Base-by-base conservation (phyloP, 2,113 vertebrate genomes). In the Piaya cayana region DNA sequence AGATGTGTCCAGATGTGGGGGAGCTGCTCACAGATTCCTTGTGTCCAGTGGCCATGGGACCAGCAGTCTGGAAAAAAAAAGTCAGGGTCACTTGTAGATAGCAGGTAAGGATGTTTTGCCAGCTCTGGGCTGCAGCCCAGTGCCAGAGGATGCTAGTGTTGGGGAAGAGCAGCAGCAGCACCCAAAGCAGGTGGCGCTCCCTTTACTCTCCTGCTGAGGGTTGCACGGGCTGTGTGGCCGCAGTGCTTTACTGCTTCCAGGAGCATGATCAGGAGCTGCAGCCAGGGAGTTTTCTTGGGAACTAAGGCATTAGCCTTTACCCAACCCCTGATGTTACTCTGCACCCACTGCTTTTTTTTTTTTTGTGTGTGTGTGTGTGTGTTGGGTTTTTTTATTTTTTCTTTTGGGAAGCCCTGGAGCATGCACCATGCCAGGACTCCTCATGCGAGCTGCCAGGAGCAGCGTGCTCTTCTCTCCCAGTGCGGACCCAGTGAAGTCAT, bases 31-130 rank as follows among this genome's bases (percentile, higher is more conserved):
- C 34, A 49, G 59, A n/a, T 5, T 39, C 14, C 12, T 59, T 69
- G 0, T n/a, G 18, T 59, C 39, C 49, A 6, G n/a, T 0, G 2
- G 27, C 63, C 0, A 0, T 4, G 10, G 50, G 64, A 81, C 19
- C 67, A 64, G 39, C 68, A 89, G 32, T 23, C 15, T 50, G 67
- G 6, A 49, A 5, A 17, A 43, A 39, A 39, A 62, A 63, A 8
- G 13, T 9, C 59, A 29, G n/a, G 43, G 12, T 23, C 8, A 1
- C n/a, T 56, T 47, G 15, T 22, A 56, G 37, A 8, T 34, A 14
- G 32, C 10, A 11, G 10, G 1, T 43, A 3, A 2, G 68, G 71
- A 5, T 64, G 42, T 59, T 76, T 3, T 32, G 55, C 53, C 26
- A 32, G 3, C 68, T 49, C 43, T 42, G 56, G 62, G 65, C 47